Conservation (phyloP, 2,888 invertebrate species). For the Parthenolecanium corni region DNA sequence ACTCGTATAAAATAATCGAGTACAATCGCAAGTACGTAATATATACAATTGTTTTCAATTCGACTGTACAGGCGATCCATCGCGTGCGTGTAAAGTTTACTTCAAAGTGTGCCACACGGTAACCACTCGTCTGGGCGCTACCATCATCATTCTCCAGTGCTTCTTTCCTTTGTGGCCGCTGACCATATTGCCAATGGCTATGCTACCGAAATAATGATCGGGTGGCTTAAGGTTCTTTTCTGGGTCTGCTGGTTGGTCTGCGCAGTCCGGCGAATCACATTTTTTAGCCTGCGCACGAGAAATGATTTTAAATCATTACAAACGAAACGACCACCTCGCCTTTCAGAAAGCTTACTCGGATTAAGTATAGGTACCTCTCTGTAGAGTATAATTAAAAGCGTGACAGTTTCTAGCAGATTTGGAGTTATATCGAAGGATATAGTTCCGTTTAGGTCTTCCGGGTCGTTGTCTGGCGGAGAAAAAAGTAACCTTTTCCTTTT, state of each 20-base stretch:
- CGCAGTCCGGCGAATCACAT: neutral
- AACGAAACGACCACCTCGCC: neutral
- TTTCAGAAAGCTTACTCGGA: neutral
- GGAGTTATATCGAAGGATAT: constrained; percentile 23
- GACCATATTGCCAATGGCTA: constrained; percentile 24
- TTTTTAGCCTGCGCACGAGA: neutral
- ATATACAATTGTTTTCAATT: neutral
- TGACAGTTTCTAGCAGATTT: constrained; percentile 15
- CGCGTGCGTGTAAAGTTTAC: no score
- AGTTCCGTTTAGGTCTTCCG: constrained; percentile 10
- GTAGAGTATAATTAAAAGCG: constrained; percentile 17
- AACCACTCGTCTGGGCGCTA: constrained; percentile 23
- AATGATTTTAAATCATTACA: neutral
- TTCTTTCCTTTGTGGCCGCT: constrained; percentile 14
- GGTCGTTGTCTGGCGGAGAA: neutral
- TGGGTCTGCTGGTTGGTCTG: neutral
- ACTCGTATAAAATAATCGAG: no score
- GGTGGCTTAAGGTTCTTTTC: neutral
- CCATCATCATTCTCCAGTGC: constrained; percentile 26
- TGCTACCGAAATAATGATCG: constrained; percentile 10
- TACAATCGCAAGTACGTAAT: neutral
- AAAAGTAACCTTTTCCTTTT: constrained; percentile 22
- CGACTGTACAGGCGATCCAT: no score
- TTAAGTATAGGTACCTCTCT: constrained; percentile 3
- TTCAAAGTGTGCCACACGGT: constrained; percentile 25